phyloP scores from a whole-genome alignment of 2,888 invertebrate genomes.

The Malacosoma neustria region DNA sequence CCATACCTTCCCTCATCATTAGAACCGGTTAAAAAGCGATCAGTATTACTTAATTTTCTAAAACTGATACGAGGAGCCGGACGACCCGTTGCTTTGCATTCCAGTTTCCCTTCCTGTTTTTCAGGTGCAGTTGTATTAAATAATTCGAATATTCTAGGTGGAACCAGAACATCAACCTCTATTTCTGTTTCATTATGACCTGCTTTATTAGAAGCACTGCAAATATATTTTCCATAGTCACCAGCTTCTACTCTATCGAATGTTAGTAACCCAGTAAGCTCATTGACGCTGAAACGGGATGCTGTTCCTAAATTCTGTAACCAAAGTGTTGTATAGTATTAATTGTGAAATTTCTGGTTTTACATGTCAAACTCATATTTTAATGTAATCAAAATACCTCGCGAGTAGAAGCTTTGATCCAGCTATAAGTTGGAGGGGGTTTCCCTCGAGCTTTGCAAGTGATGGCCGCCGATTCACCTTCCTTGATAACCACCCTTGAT shows the following conservation, averaged over 20 bases:
- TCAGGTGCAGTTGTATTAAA: conserved; percentile 81
- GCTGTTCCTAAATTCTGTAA: conserved; percentile 79
- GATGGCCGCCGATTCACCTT: conserved; percentile 85
- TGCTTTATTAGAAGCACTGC: conserved; percentile 86
- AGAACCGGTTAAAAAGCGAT: conserved; percentile 78
- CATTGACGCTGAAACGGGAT: conserved; percentile 78
- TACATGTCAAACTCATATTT: too few relatives aligned
- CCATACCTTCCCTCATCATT: conserved; percentile 76
- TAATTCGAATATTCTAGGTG: conserved; percentile 86
- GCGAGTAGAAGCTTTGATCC: conserved; percentile 85
- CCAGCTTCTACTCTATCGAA: conserved; percentile 84
- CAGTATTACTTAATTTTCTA: conserved; percentile 80
- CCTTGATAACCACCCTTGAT: conserved; percentile 79
- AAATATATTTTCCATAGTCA: conserved; percentile 87
- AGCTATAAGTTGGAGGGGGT: conserved; percentile 87
- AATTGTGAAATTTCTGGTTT: too few relatives aligned
- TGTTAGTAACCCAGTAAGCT: conserved; percentile 80
- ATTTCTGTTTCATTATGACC: conserved; percentile 80
- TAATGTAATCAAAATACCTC: conserved; percentile 56
- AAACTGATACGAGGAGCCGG: conserved; percentile 89
- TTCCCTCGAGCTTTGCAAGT: conserved; percentile 88
- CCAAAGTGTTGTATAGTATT: too few relatives aligned
- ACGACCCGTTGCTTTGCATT: conserved; percentile 86
- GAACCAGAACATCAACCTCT: conserved; percentile 82
- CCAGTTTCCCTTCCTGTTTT: conserved; percentile 77